Base-by-base conservation (phyloP, 2,888 invertebrate genomes). In the Homarus gammarus region DNA sequence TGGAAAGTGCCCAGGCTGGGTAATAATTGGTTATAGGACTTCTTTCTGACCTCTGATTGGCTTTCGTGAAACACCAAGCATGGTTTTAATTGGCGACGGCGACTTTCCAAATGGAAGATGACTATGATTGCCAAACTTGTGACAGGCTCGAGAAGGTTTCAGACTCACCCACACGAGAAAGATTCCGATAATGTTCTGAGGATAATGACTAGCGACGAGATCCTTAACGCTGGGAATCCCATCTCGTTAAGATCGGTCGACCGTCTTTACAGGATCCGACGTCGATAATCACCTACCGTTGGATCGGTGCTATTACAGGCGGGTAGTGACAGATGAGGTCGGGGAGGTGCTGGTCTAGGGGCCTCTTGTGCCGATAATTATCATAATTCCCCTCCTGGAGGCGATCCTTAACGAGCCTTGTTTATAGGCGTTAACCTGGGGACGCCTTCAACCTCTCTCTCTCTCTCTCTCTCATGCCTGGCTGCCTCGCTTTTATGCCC, bases 361-460 rank as follows among this genome's bases (percentile, higher is more conserved):
- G 79, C 87, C 86, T 87, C 70, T 61, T 72, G 73, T 73, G 73
- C 61, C 56, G 61, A 56, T 87, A 81, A 87, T 87, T 87, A 87
- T 79, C 75, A 87, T 87, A 87, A 87, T 87, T 49, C 38, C 40
- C 81, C 6, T 10, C 61, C 81, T 40, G 15, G 33, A 70, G 81
- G 87, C 81, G 44, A 38, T 40, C 84, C 81, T 61, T 87, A 87
- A 87, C 79, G 87, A 87, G 87, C 22, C 73, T 87, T 87, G 87
- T 87, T 87, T 87, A 87, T 70, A 87, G 81, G 81, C 87, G 87
- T 81, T 81, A 81, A 81, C 81, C 81, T 56, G 87, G 51, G 61
- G 72, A 81, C 72, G 70, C 33, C 83, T 31, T 12, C 33, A 22
- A 1, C 51, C 51, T 31, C 31, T 22, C 82, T 44, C 64, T 31